These are phyloP conservation scores for Drosophila nr. fundita DNA, from an alignment of 2,888 invertebrate species.

Conservation along the genomic window DNA sequence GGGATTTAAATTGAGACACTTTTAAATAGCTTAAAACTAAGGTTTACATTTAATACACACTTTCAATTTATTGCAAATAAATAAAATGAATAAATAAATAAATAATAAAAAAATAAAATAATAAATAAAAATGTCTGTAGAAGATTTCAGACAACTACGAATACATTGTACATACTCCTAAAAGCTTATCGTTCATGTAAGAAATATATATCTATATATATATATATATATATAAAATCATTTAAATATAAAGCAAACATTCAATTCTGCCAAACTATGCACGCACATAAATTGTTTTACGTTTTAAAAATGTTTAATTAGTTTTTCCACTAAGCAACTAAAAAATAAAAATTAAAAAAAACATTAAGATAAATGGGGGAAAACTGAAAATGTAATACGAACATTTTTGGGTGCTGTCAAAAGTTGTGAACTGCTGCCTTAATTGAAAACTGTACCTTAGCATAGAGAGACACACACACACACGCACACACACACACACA, in stretches of 20 bases:
- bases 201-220: neutral
- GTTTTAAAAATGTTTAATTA: conserved; percentile 15
- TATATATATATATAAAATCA: neutral
- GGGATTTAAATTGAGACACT: neutral
- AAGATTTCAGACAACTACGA: neutral
- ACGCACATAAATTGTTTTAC: no score
- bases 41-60: no score
- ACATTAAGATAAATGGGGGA: neutral
- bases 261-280: neutral
- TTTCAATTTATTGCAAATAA: no score
- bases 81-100: no score
- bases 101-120: no score
- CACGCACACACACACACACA: conserved; percentile 7
- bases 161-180: rapidly evolving
- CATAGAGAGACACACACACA: conserved; percentile 43
- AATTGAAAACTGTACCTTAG: conserved; percentile 76
- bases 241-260: neutral
- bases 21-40: no score
- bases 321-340: conserved; percentile 9
- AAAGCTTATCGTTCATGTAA: neutral
- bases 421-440: conserved; percentile 70
- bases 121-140: no score
- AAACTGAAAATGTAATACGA: conserved; percentile 17
- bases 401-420: conserved; percentile 64
- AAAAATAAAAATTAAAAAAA: neutral